Evolutionary conservation across 1,140 invertebrate genomes (phyloP), one percentile per base, ranked within the genome.

Genomic region (Temnothorax curvispinosus): DNA sequence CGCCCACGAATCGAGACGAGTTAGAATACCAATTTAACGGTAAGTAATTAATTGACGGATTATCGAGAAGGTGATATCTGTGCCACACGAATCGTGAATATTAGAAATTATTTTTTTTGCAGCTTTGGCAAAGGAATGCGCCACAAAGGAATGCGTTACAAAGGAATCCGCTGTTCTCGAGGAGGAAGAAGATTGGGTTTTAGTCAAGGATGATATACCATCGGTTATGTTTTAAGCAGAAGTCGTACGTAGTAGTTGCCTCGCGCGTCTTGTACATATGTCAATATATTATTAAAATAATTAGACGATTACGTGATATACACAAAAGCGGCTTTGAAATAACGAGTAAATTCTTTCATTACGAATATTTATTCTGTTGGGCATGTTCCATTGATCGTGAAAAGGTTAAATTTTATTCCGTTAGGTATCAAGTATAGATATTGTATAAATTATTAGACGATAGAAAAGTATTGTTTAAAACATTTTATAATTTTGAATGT

Each of bases 171-270:
- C 90, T 21, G 91, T 90, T 62, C 67, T 85, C 38, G 93, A 95
- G 38, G 77, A 80, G 21, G 95, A 95, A 13, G 94, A 94, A 72
- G 95, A 93, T 87, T 95, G 95, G 95, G 94, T 94, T 47, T 87
- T 95, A 44, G 91, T 93, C 18, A 84, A 91, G 35, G 82, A 88
- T 56, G 84, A 88, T 38, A 88, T 84, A 74, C 71, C 78, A 60
- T 72, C 76, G 7, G 38, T 87, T 75, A 87, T 86, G 47, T 60
- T 75, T 74, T 90, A 86, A 69, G n/a, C 81, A 71, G n/a, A n/a
- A 80, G n/a, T 85, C 41, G 7, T 76, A 77, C n/a, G 47, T 74
- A 86, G n/a, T 54, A 80, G 27, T 27, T 58, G 54, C 27, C 47
- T 77, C 44, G 1, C n/a, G 32, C 27, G 27, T 78, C 11, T 78